These are phyloP conservation scores for Mallateleia sp. DNA, from an alignment of 2,888 invertebrate genomes.

Conservation along the genomic window DNA sequence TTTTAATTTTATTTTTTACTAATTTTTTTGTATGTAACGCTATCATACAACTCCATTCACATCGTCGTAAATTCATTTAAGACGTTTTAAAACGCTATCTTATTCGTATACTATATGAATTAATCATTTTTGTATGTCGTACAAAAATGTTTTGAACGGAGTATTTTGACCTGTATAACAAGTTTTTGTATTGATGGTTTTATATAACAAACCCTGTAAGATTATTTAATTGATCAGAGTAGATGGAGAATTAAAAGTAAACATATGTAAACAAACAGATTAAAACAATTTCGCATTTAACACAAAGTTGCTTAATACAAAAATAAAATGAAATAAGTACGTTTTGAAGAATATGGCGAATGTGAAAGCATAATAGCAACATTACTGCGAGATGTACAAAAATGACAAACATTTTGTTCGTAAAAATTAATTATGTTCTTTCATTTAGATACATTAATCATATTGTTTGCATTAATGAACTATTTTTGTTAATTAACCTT, in stretches of 20 bases:
- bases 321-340: background rate
- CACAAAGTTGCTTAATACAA: background rate
- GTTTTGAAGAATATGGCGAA: background rate
- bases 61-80: conserved; percentile 32
- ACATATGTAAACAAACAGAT: background rate
- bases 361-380: too few species aligned
- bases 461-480: too few species aligned
- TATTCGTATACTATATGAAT: conserved; percentile 35
- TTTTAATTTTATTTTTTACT: background rate
- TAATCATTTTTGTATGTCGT: conserved; percentile 2
- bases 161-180: conserved; percentile 34
- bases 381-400: background rate
- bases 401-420: background rate
- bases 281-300: background rate
- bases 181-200: background rate
- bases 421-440: too few species aligned
- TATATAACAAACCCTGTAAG: conserved; percentile 32
- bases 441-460: too few species aligned
- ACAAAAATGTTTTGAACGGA: conserved; percentile 36
- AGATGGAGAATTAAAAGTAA: background rate
- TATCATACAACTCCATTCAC: conserved; percentile 34
- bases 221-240: conserved; percentile 29
- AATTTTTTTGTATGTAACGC: conserved; percentile 22
- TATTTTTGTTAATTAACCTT: too few species aligned
- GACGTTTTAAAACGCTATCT: conserved; percentile 6